phyloP scores from a whole-genome alignment of 2,888 invertebrate species.

The Xylota sylvarum region DNA sequence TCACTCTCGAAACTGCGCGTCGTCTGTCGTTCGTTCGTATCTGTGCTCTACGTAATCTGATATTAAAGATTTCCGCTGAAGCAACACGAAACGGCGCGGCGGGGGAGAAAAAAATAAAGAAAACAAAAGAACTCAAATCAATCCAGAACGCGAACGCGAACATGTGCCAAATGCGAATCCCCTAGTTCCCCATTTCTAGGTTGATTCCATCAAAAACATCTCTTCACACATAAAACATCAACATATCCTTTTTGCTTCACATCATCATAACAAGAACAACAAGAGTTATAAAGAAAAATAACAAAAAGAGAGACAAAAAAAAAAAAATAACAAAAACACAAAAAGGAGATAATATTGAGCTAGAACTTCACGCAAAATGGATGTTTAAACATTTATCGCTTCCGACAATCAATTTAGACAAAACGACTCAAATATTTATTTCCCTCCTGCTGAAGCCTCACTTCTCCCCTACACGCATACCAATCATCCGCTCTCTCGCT shows the following conservation, averaged over 20 bases:
- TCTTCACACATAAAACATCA: constrained; percentile 23
- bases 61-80: constrained; percentile 43
- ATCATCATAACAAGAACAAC: constrained; percentile 58
- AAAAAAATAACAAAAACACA: constrained; percentile 20
- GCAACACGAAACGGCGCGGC: not conserved
- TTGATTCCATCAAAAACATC: constrained; percentile 9
- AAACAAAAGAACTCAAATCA: constrained; percentile 24
- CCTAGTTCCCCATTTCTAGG: constrained; percentile 1
- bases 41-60: constrained; percentile 32
- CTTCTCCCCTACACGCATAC: not conserved
- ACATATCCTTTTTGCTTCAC: constrained; percentile 24
- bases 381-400: constrained; percentile 76
- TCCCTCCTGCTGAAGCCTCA: not conserved
- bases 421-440: constrained; percentile 74
- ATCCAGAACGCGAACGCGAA: constrained; percentile 25
- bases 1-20: constrained; percentile 19
- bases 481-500: constrained; percentile 6
- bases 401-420: constrained; percentile 76
- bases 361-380: constrained; percentile 72
- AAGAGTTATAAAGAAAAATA: constrained; percentile 40
- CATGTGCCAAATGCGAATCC: constrained; percentile 20
- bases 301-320: constrained; percentile 13
- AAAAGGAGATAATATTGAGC: constrained; percentile 70
- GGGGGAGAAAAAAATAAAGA: not conserved
- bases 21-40: not conserved